These are phyloP conservation scores for Catharus minimus DNA, from an alignment of 2,113 vertebrate species.

Conservation along the genomic window DNA sequence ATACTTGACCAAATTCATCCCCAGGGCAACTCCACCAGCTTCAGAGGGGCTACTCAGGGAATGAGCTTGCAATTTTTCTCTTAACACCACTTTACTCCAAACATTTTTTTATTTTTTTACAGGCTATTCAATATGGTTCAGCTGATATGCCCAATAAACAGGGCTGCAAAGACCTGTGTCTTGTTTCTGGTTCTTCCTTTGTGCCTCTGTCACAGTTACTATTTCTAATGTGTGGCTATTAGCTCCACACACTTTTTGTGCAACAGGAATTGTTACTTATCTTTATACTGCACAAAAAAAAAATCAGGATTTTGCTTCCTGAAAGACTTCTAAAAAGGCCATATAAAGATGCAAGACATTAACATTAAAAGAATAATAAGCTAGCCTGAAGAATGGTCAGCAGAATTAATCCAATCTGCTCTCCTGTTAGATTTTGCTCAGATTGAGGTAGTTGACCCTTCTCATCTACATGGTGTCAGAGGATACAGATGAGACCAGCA, in stretches of 20 bases:
- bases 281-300: background rate
- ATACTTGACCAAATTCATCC: conserved; percentile 42
- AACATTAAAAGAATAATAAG: background rate
- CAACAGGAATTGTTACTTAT: background rate
- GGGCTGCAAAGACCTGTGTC: background rate
- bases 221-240: background rate
- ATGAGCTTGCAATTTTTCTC: conserved; percentile 4
- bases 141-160: background rate
- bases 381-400: background rate
- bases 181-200: background rate
- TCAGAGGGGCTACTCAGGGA: background rate
- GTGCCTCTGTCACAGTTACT: background rate
- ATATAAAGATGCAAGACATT: background rate
- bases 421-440: background rate
- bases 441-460: background rate
- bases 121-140: background rate
- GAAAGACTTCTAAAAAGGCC: background rate
- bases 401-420: background rate
- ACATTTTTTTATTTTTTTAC: background rate
- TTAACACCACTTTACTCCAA: background rate
- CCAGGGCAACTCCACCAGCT: conserved; percentile 14
- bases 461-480: rapidly evolving
- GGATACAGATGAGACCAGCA: background rate
- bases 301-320: background rate
- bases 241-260: background rate